Conservation (phyloP, 2,888 invertebrate species). For the Mayetiola destructor region DNA sequence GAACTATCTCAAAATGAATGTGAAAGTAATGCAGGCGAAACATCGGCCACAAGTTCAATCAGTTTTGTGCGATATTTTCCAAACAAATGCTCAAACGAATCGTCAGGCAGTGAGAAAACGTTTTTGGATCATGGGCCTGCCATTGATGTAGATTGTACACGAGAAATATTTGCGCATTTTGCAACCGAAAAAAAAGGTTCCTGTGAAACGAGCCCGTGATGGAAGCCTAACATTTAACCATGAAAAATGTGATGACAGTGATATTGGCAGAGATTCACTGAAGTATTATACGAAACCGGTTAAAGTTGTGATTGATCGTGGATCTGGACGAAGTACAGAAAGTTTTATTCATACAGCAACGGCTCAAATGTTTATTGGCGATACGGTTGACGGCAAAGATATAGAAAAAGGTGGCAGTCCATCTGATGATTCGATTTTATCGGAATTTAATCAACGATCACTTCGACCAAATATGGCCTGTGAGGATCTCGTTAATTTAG, state of each 20-base stretch:
- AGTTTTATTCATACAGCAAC: slow-evolving; percentile 37
- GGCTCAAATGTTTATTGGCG: slow-evolving; percentile 34
- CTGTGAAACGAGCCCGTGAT: slow-evolving; percentile 18
- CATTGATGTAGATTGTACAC: slow-evolving; percentile 34
- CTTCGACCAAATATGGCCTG: slow-evolving; percentile 45
- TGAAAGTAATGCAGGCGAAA: slow-evolving; percentile 26
- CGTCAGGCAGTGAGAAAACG: slow-evolving; percentile 34
- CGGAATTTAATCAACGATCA: slow-evolving; percentile 41
- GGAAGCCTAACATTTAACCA: slow-evolving; percentile 14
- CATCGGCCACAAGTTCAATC: slow-evolving; percentile 44
- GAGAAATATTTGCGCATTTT: slow-evolving; percentile 31
- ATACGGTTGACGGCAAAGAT: not conserved
- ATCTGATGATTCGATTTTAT: slow-evolving; percentile 46
- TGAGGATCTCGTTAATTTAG: slow-evolving; percentile 51
- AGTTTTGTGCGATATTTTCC: slow-evolving; percentile 54
- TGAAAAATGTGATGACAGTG: not conserved
- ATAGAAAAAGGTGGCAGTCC: slow-evolving; percentile 19
- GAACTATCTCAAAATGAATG: slow-evolving; percentile 42
- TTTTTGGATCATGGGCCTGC: slow-evolving; percentile 37
- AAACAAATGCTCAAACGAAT: slow-evolving; percentile 31
- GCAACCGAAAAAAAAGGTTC: slow-evolving; percentile 21
- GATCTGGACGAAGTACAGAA: slow-evolving; percentile 25
- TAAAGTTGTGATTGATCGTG: slow-evolving; percentile 25
- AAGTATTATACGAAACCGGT: slow-evolving; percentile 31
- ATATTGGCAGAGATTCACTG: slow-evolving; percentile 25